Percentiles rank a stretch among this genome's conserved stretches.
Conservation (phyloP, 2,888 invertebrate species). For the Dascillus cervinus region DNA sequence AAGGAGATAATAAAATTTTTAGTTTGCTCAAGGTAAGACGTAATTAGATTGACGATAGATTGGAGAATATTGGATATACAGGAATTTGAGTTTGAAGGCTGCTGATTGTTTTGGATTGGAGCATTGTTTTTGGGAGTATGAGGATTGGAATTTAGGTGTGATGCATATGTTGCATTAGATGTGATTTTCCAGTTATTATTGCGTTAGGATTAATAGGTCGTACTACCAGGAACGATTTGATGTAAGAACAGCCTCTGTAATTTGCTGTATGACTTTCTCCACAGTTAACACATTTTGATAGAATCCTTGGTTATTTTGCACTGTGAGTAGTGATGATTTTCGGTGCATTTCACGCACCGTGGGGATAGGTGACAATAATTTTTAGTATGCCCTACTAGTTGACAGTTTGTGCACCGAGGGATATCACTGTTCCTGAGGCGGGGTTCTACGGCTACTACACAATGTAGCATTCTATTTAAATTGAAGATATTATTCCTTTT, state of each 20-base stretch:
- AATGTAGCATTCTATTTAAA: conserved; percentile 1
- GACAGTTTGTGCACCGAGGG: conserved; percentile 4
- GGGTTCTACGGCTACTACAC: conserved; percentile 3
- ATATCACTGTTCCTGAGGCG: conserved; percentile 5
- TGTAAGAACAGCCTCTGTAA: conserved; percentile 5
- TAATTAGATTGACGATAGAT: conserved; percentile 1
- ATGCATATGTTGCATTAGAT: too few relatives aligned
- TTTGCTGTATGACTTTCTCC: conserved; percentile 8
- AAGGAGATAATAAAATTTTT: conserved; percentile 3
- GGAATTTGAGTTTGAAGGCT: too few relatives aligned
- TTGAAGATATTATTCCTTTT: conserved; percentile 4
- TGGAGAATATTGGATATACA: conserved; percentile 3
- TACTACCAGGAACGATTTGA: too few relatives aligned
- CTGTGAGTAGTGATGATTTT: conserved; percentile 1
- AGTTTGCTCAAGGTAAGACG: conserved; percentile 4
- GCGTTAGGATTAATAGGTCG: too few relatives aligned
- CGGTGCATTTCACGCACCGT: conserved; percentile 9
- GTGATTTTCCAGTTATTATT: too few relatives aligned
- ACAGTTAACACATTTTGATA: conserved; percentile 7
- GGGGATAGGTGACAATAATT: conserved; percentile 6
- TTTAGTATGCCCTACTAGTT: conserved; percentile 3
- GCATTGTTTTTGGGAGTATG: too few relatives aligned
- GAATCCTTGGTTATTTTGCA: conserved; percentile 5
- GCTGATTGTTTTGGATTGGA: too few relatives aligned
- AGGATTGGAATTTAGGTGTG: too few relatives aligned